Conservation (phyloP, 1,140 invertebrate genomes). For the Oedothorax gibbosus region DNA sequence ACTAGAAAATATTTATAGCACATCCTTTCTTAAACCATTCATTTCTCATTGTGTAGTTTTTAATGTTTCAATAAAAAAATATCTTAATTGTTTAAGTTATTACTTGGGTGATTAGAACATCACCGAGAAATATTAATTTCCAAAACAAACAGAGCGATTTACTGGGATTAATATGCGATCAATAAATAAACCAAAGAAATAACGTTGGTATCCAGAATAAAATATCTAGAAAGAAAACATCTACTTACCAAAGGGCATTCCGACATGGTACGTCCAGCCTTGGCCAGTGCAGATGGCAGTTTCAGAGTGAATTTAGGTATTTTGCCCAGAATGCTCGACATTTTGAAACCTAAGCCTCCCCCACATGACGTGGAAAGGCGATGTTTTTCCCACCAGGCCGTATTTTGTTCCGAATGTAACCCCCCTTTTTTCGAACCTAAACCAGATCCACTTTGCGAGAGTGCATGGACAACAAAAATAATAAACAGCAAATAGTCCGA, state of each 20-base stretch:
- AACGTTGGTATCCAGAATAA: not conserved
- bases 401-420: conserved; percentile 42
- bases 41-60: too few relatives aligned
- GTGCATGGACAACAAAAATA: conserved; percentile 31
- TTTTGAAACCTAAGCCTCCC: conserved; percentile 54
- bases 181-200: too few relatives aligned
- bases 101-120: too few relatives aligned
- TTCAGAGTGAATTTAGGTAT: conserved; percentile 61
- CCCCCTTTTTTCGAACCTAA: not conserved
- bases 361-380: conserved; percentile 60
- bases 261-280: conserved; percentile 58
- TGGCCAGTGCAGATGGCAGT: conserved; percentile 53
- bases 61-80: too few relatives aligned
- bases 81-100: too few relatives aligned
- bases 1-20: too few relatives aligned
- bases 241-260: conserved; percentile 58
- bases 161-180: too few relatives aligned
- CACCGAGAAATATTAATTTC: too few relatives aligned
- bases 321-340: conserved; percentile 58
- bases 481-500: not conserved
- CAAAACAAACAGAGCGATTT: too few relatives aligned
- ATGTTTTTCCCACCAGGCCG: conserved; percentile 52
- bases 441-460: not conserved
- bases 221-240: not conserved
- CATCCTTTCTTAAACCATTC: too few relatives aligned